Evolutionary conservation across 2,113 vertebrate species (phyloP).

Genomic region (Carassius carassius): DNA sequence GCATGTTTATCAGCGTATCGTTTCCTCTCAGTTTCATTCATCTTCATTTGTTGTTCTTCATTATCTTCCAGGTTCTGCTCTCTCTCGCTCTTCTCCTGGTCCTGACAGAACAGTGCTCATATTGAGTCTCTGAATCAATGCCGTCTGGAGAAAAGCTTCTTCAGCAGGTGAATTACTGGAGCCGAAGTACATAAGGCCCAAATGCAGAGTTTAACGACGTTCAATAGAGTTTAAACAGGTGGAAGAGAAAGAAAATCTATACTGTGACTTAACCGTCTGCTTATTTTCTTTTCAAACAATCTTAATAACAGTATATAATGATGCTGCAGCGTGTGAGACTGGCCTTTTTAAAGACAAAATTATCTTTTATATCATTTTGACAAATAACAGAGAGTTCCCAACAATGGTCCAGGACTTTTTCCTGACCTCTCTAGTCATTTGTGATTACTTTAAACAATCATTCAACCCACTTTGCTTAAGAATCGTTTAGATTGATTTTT

Average conservation of each 20-base stretch:
- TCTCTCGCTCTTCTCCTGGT: conserved; percentile 36
- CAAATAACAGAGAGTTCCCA: not conserved
- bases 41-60: conserved; percentile 18
- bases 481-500: not conserved
- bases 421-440: not conserved
- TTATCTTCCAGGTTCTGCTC: conserved; percentile 28
- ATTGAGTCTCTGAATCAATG: not conserved
- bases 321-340: not conserved
- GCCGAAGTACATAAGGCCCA: not conserved
- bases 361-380: not conserved
- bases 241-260: not conserved
- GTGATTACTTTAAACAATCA: too few species aligned
- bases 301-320: not conserved
- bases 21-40: conserved; percentile 33
- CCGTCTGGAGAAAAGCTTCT: not conserved
- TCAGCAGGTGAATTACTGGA: not conserved
- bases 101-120: conserved; percentile 32
- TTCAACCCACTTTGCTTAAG: not conserved
- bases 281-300: not conserved
- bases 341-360: not conserved
- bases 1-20: conserved; percentile 52
- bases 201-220: not conserved
- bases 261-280: not conserved
- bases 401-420: not conserved
- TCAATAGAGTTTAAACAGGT: not conserved